These are phyloP conservation scores for Canis aureus DNA, from an alignment of 2,113 vertebrate genomes.

Conservation along the genomic window DNA sequence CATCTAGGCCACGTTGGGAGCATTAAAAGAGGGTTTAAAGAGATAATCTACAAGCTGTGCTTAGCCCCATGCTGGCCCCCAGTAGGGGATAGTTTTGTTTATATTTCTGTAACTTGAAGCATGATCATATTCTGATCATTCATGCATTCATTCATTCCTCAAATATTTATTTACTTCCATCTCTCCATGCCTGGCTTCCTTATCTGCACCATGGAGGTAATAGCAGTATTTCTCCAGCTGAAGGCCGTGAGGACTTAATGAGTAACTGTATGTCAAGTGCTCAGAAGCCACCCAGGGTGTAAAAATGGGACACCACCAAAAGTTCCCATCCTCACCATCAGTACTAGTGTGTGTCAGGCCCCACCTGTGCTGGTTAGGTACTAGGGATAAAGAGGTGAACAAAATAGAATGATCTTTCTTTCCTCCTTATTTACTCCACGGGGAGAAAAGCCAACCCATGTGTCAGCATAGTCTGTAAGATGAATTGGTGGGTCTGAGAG, in stretches of 20 bases:
- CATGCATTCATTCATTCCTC: not conserved
- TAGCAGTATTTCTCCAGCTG: not conserved
- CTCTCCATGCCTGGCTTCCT: not conserved
- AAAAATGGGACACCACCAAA: not conserved
- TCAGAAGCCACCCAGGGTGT: not conserved
- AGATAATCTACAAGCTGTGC: accelerated
- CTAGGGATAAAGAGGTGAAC: not conserved
- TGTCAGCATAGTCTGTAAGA: not conserved
- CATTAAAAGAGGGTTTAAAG: not conserved
- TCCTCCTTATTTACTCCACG: not conserved
- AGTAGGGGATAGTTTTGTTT: not conserved
- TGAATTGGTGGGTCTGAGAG: not conserved
- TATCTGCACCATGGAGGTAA: not conserved
- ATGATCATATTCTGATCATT: not conserved
- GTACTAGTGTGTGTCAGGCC: not conserved
- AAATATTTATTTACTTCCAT: not conserved
- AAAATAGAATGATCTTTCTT: not conserved
- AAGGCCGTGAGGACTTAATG: not conserved
- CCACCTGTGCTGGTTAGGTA: too few relatives aligned
- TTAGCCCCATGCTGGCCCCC: not conserved
- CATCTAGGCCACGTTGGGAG: not conserved
- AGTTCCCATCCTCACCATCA: accelerated
- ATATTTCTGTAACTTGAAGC: not conserved
- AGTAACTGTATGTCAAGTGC: not conserved
- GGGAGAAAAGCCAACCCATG: not conserved